Conservation (phyloP, 2,113 vertebrate species). For the Phrynosoma platyrhinos region DNA sequence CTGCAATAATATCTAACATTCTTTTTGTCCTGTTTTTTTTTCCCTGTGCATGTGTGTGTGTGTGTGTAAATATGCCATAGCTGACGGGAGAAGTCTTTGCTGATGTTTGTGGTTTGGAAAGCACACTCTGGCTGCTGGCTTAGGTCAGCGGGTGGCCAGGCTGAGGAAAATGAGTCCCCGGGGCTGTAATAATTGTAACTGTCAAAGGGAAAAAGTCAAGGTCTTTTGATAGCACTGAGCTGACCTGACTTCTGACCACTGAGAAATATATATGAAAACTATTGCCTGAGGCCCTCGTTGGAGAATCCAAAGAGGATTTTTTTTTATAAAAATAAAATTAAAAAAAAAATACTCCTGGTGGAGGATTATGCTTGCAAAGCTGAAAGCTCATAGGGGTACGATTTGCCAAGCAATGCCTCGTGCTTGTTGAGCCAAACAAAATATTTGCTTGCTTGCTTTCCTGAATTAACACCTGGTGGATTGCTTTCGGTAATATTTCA, state of each 20-base stretch:
- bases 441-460: neutral
- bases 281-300: slow-evolving; percentile 51
- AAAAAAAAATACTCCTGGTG: slow-evolving; percentile 41
- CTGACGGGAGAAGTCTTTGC: slow-evolving; percentile 35
- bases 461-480: neutral
- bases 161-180: slow-evolving; percentile 78
- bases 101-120: slow-evolving; percentile 68
- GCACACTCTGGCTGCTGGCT: slow-evolving; percentile 71
- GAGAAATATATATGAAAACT: slow-evolving; percentile 74
- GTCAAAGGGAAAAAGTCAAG: slow-evolving; percentile 78
- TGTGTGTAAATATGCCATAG: slow-evolving; percentile 57
- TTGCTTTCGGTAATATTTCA: neutral
- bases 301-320: slow-evolving; percentile 55
- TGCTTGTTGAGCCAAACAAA: slow-evolving; percentile 43
- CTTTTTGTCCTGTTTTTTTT: slow-evolving; percentile 30
- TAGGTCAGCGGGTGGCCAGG: slow-evolving; percentile 74
- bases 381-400: slow-evolving; percentile 52
- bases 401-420: slow-evolving; percentile 49
- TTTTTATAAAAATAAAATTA: neutral
- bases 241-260: slow-evolving; percentile 73
- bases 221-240: slow-evolving; percentile 71
- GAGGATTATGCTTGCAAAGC: slow-evolving; percentile 50
- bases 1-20: slow-evolving; percentile 66
- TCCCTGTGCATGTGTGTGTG: slow-evolving; percentile 25
- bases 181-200: slow-evolving; percentile 78